phyloP scores from a whole-genome alignment of 2,888 invertebrate species.

The Charanyca ferruginea region DNA sequence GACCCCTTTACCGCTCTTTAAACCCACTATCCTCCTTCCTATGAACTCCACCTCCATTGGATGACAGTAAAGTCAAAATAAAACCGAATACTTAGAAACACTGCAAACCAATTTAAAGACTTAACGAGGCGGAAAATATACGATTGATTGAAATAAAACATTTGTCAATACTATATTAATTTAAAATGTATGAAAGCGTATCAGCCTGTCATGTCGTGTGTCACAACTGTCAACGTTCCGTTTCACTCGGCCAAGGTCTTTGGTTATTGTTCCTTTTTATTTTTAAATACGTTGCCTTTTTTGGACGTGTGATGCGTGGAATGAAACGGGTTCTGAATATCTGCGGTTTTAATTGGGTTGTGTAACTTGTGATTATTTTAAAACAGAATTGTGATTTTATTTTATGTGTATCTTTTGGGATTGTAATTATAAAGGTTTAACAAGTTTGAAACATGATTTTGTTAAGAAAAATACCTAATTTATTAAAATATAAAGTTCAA shows the following conservation, averaged over 20 bases:
- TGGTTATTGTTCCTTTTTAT: slow-evolving; percentile 58
- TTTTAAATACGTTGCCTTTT: slow-evolving; percentile 53
- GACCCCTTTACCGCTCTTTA: too few species aligned
- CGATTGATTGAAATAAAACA: slow-evolving; percentile 39
- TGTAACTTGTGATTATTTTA: slow-evolving; percentile 20
- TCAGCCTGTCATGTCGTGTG: slow-evolving; percentile 44
- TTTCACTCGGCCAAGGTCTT: slow-evolving; percentile 58
- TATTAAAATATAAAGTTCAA: too few species aligned
- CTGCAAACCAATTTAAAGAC: not conserved
- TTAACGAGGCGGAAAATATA: slow-evolving; percentile 22
- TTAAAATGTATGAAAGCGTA: slow-evolving; percentile 52
- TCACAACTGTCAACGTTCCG: slow-evolving; percentile 52
- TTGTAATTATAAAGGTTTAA: not conserved
- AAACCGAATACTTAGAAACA: not conserved
- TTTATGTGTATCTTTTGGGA: not conserved
- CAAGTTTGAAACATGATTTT: too few species aligned
- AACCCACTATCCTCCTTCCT: too few species aligned
- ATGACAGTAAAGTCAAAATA: not conserved
- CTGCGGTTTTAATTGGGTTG: slow-evolving; percentile 42
- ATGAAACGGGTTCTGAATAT: slow-evolving; percentile 49
- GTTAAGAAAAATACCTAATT: too few species aligned
- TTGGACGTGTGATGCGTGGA: slow-evolving; percentile 52
- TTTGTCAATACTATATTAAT: slow-evolving; percentile 45
- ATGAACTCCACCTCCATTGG: too few species aligned
- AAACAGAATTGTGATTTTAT: not conserved